These are phyloP conservation scores for Ptiloglossa arizonensis DNA, from an alignment of 1,140 invertebrate species.

Conservation along the genomic window DNA sequence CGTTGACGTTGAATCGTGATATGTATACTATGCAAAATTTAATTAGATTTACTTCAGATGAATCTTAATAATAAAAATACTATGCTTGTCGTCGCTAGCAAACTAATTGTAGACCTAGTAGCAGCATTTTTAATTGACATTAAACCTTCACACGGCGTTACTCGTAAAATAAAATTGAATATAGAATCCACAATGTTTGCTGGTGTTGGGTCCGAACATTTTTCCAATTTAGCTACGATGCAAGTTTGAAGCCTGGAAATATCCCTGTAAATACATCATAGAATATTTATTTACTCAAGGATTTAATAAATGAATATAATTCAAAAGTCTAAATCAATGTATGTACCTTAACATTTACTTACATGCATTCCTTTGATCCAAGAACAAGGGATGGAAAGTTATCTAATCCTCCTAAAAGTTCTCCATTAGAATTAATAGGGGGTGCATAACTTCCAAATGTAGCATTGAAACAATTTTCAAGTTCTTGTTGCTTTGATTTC, in stretches of 20 bases:
- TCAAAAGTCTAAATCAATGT: not conserved
- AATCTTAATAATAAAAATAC: slow-evolving; percentile 16
- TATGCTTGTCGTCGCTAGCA: not conserved
- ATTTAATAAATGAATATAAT: not conserved
- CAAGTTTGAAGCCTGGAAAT: slow-evolving; percentile 85
- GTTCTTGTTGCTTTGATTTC: slow-evolving; percentile 82
- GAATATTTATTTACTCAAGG: slow-evolving; percentile 56
- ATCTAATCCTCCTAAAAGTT: slow-evolving; percentile 75
- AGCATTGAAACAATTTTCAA: slow-evolving; percentile 85
- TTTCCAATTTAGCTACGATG: slow-evolving; percentile 85
- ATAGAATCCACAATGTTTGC: slow-evolving; percentile 90
- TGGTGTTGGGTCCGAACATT: slow-evolving; percentile 88
- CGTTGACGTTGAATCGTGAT: not conserved
- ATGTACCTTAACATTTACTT: slow-evolving; percentile 60
- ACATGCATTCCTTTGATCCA: slow-evolving; percentile 82
- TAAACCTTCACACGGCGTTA: slow-evolving; percentile 85
- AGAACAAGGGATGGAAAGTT: slow-evolving; percentile 83
- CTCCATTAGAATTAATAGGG: slow-evolving; percentile 71
- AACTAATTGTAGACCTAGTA: slow-evolving; percentile 24
- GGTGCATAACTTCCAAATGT: slow-evolving; percentile 79
- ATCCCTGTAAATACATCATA: slow-evolving; percentile 79
- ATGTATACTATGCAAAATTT: slow-evolving; percentile 15
- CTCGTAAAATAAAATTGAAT: slow-evolving; percentile 87
- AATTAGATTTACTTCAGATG: not conserved
- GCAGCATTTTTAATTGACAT: slow-evolving; percentile 49